These are phyloP conservation scores for Tarsius wallacei DNA, from an alignment of 2,797 vertebrate species.

Conservation along the genomic window DNA sequence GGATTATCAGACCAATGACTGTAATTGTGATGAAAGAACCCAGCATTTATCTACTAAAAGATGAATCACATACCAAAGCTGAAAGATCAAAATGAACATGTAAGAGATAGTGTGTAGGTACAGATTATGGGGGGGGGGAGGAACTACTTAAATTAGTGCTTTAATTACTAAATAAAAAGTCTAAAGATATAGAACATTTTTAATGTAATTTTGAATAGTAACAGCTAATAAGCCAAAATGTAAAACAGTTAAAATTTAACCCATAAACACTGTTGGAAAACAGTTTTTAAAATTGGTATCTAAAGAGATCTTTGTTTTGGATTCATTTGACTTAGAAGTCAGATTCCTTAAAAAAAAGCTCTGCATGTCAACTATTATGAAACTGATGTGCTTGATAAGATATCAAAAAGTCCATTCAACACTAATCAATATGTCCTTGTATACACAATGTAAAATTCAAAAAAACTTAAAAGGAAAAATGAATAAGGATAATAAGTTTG, in stretches of 20 bases:
- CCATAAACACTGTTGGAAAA: slow-evolving; percentile 33
- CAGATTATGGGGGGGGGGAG: slow-evolving; percentile 33
- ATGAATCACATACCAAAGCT: slow-evolving; percentile 72
- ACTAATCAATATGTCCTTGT: not conserved
- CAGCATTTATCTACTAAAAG: slow-evolving; percentile 84
- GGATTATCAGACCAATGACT: slow-evolving; percentile 93
- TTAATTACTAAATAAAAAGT: slow-evolving; percentile 66
- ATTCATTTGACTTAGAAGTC: slow-evolving; percentile 38
- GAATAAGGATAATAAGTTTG: not conserved
- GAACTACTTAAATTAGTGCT: slow-evolving; percentile 68
- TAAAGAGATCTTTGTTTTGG: slow-evolving; percentile 40
- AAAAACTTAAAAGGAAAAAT: slow-evolving; percentile 1
- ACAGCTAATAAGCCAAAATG: slow-evolving; percentile 38
- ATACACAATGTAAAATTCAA: slow-evolving; percentile 30
- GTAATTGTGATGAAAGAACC: slow-evolving; percentile 91
- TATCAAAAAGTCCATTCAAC: slow-evolving; percentile 13
- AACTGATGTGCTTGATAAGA: slow-evolving; percentile 28
- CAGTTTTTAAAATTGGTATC: slow-evolving; percentile 48
- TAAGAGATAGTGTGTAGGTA: slow-evolving; percentile 46
- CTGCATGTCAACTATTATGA: slow-evolving; percentile 40
- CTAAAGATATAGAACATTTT: slow-evolving; percentile 32
- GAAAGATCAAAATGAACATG: slow-evolving; percentile 30
- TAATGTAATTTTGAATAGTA: slow-evolving; percentile 69
- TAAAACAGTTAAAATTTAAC: slow-evolving; percentile 48
- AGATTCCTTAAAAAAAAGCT: slow-evolving; percentile 39